Percentiles rank a stretch among this genome's conserved stretches.
Conservation (phyloP, 1,140 invertebrate species). For the Argopecten irradians region DNA sequence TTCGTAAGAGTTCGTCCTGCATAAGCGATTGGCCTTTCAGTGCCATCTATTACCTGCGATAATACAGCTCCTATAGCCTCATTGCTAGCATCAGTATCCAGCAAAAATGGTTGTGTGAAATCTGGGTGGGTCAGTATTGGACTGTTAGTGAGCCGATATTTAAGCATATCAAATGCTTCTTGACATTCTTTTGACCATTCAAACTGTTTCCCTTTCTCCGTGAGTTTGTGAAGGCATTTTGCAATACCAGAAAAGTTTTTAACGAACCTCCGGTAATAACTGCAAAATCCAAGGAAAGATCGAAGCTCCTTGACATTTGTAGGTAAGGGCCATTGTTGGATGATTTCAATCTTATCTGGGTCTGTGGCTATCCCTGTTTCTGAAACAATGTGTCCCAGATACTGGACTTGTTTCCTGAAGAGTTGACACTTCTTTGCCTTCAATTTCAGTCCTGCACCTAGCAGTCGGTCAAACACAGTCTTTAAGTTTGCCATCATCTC, state of each 20-base stretch:
- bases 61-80: slow-evolving; percentile 64
- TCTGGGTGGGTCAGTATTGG: slow-evolving; percentile 46
- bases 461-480: not conserved
- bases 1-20: slow-evolving; percentile 47
- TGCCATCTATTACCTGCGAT: slow-evolving; percentile 58
- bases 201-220: slow-evolving; percentile 71
- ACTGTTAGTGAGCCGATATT: not conserved
- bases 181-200: slow-evolving; percentile 61
- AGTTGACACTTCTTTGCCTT: slow-evolving; percentile 28
- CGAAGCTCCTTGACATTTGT: not conserved
- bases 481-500: not conserved
- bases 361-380: not conserved
- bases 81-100: slow-evolving; percentile 63
- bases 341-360: not conserved
- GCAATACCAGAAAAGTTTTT: slow-evolving; percentile 32
- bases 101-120: slow-evolving; percentile 45
- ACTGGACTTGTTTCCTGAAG: slow-evolving; percentile 19
- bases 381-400: slow-evolving; percentile 1
- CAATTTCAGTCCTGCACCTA: not conserved
- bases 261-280: slow-evolving; percentile 15
- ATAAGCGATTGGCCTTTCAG: slow-evolving; percentile 58
- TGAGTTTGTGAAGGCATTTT: slow-evolving; percentile 71
- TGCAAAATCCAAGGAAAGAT: slow-evolving; percentile 22
- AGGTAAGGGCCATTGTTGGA: not conserved
- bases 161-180: slow-evolving; percentile 5